Conservation (phyloP, 1,140 invertebrate species). For the Spodoptera litura region DNA sequence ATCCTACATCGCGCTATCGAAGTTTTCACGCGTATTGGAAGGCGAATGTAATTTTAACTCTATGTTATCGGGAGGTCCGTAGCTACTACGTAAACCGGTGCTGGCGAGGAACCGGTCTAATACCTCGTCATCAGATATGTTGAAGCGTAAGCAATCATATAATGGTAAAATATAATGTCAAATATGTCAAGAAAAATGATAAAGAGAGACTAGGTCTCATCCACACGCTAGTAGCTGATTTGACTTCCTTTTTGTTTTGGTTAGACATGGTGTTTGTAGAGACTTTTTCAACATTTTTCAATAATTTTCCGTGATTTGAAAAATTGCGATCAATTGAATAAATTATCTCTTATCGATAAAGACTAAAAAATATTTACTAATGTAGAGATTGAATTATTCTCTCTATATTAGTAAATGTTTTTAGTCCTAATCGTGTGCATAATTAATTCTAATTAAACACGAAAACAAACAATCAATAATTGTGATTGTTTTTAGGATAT, state of each 20-base stretch:
- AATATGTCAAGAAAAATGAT: constrained; percentile 80
- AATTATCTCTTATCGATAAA: too few relatives aligned
- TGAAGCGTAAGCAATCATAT: constrained; percentile 72
- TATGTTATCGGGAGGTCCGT: constrained; percentile 67
- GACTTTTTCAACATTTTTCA: too few relatives aligned
- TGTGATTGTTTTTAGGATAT: too few relatives aligned
- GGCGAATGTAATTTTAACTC: constrained; percentile 47
- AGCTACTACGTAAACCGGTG: constrained; percentile 77
- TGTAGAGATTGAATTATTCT: too few relatives aligned
- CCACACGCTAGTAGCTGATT: constrained; percentile 77
- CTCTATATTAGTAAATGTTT: too few relatives aligned
- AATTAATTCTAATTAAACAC: too few relatives aligned
- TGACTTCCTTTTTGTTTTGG: constrained; percentile 72
- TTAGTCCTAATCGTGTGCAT: too few relatives aligned
- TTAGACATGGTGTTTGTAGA: background rate
- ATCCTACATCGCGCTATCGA: constrained; percentile 70
- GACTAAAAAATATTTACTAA: too few relatives aligned
- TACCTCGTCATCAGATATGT: constrained; percentile 75
- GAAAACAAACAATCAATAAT: too few relatives aligned
- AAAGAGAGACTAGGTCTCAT: constrained; percentile 76
- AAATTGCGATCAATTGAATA: too few relatives aligned
- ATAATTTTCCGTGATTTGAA: too few relatives aligned
- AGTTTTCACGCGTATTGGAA: constrained; percentile 58
- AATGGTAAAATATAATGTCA: constrained; percentile 71
- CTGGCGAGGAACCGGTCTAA: constrained; percentile 76